Percentiles rank a stretch among this genome's conserved stretches.
phyloP scores from a whole-genome alignment of 2,888 invertebrate species.

The Mesorhabditis belari region DNA sequence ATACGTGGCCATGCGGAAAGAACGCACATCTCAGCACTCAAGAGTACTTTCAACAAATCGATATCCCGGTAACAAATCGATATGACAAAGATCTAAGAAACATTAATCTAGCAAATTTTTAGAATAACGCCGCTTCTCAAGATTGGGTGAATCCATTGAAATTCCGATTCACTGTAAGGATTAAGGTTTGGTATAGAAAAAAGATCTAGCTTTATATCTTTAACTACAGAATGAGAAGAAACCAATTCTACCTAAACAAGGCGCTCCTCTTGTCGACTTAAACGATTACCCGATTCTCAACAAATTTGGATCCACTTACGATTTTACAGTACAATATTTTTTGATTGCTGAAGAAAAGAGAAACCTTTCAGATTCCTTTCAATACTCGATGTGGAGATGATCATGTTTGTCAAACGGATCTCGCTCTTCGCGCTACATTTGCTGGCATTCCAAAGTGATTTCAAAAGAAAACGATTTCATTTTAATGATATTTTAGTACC shows the following conservation, averaged over 20 bases:
- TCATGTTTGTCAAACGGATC: slow-evolving; percentile 55
- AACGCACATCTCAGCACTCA: slow-evolving; percentile 27
- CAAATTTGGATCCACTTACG: slow-evolving; percentile 32
- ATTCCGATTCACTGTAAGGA: slow-evolving; percentile 44
- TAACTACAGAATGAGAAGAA: slow-evolving; percentile 20
- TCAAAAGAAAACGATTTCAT: neutral
- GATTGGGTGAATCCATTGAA: slow-evolving; percentile 57
- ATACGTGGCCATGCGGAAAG: slow-evolving; percentile 46
- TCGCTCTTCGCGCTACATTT: slow-evolving; percentile 36
- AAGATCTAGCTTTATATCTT: neutral
- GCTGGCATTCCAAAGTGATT: slow-evolving; percentile 28
- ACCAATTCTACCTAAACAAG: slow-evolving; percentile 20
- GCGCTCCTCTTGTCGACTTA: slow-evolving; percentile 26
- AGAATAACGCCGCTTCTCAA: slow-evolving; percentile 19
- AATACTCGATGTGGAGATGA: slow-evolving; percentile 57
- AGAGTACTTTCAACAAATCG: slow-evolving; percentile 26
- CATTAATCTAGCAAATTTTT: too few relatives aligned
- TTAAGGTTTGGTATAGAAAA: slow-evolving; percentile 8
- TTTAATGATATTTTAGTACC: slow-evolving; percentile 13
- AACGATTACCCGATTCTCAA: slow-evolving; percentile 45
- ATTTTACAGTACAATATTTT: slow-evolving; percentile 19
- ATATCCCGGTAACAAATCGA: slow-evolving; percentile 24
- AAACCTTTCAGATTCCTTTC: slow-evolving; percentile 46
- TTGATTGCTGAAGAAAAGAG: too few relatives aligned
- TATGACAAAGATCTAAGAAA: slow-evolving; percentile 41